These are phyloP conservation scores for Tokudaia tokunoshimensis DNA, from an alignment of 2,797 vertebrate genomes.

Conservation along the genomic window DNA sequence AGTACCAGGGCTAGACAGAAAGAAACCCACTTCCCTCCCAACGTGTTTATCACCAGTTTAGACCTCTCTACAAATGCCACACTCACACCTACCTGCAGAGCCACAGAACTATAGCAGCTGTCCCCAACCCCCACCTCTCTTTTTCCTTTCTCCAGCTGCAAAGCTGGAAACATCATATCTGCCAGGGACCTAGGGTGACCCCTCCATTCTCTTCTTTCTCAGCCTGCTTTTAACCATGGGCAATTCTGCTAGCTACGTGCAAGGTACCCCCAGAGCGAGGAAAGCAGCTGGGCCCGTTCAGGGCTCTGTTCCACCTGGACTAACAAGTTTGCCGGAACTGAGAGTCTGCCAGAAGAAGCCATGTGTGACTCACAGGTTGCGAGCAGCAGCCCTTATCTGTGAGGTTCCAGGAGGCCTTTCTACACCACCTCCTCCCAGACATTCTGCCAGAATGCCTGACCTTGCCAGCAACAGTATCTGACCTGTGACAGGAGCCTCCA, in stretches of 20 bases:
- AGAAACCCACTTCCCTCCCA: neutral
- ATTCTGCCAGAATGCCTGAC: neutral
- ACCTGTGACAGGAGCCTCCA: neutral
- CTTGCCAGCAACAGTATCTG: neutral
- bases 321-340: neutral
- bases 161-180: fast-evolving
- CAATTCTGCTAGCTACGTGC: neutral
- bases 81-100: too few relatives aligned
- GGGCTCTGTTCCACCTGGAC: neutral
- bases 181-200: neutral
- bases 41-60: neutral
- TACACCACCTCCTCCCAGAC: neutral
- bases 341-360: neutral
- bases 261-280: too few relatives aligned
- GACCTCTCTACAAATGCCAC: neutral
- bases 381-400: neutral
- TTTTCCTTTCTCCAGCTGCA: neutral
- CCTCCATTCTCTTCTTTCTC: neutral
- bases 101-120: neutral
- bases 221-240: neutral
- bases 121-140: neutral
- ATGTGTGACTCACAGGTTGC: neutral
- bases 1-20: neutral
- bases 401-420: slow-evolving; percentile 34
- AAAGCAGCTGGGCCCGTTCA: neutral